These are phyloP conservation scores for Apteryx mantelli DNA, from an alignment of 2,113 vertebrate species.

Conservation along the genomic window DNA sequence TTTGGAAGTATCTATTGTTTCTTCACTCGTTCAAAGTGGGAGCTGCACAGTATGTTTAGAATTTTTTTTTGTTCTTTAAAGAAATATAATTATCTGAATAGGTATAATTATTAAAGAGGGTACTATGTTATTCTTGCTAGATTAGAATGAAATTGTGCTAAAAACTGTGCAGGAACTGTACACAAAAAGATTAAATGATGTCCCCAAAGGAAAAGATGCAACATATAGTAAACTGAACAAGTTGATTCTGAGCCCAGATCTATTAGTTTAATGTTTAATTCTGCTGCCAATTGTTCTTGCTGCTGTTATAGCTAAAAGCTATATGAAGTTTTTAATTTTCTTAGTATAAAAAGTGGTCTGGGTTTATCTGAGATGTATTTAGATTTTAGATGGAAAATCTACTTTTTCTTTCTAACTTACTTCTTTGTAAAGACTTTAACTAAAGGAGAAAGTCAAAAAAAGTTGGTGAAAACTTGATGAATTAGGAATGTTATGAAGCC, in stretches of 20 bases:
- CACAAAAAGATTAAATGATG: not conserved
- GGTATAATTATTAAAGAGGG: not conserved
- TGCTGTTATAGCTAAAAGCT: not conserved
- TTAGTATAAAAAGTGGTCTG: not conserved
- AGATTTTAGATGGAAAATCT: not conserved
- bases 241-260: not conserved
- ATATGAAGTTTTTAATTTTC: not conserved
- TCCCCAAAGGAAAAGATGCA: not conserved
- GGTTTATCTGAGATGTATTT: not conserved
- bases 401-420: not conserved
- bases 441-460: not conserved
- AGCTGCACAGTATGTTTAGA: constrained; percentile 84
- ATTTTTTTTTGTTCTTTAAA: not conserved
- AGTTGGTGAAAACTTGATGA: not conserved
- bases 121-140: not conserved
- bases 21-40: constrained; percentile 86
- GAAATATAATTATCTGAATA: not conserved
- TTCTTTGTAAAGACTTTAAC: not conserved
- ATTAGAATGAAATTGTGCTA: not conserved
- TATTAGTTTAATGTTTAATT: not conserved
- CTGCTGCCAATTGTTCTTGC: not conserved
- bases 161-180: not conserved
- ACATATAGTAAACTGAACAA: not conserved
- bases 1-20: constrained; percentile 86
- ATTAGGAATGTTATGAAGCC: not conserved